phyloP scores from a whole-genome alignment of 2,113 vertebrate species.

The Atherinomorus stipes region DNA sequence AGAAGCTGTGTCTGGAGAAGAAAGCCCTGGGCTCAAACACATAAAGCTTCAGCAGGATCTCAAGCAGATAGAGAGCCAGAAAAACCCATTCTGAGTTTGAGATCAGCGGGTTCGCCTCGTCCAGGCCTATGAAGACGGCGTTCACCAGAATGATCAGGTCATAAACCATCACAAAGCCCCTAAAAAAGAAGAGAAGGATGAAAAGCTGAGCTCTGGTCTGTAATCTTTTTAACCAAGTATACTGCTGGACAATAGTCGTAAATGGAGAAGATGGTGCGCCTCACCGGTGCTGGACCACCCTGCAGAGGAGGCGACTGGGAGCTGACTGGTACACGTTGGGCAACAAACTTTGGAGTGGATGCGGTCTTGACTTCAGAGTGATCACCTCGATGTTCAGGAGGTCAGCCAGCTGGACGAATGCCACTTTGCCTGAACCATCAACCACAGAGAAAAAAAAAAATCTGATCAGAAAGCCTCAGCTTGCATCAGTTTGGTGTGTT shows the following conservation, averaged over 20 bases:
- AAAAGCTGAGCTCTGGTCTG: not conserved
- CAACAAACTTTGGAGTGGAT: conserved; percentile 81
- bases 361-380: conserved; percentile 84
- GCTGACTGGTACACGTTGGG: conserved; percentile 84
- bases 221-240: not conserved
- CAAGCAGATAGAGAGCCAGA: conserved; percentile 88
- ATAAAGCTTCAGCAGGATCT: conserved; percentile 95
- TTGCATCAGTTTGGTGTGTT: no score
- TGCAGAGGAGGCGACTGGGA: conserved; percentile 82
- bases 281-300: conserved; percentile 88
- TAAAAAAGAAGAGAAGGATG: conserved; percentile 7
- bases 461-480: fast-evolving
- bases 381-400: conserved; percentile 94
- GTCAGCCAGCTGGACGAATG: conserved; percentile 91
- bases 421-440: conserved; percentile 85
- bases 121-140: conserved; percentile 92
- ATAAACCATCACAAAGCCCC: conserved; percentile 70
- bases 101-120: conserved; percentile 87
- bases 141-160: conserved; percentile 94
- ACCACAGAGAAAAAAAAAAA: not conserved
- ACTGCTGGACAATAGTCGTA: no score
- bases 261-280: conserved; percentile 9
- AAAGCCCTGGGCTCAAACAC: conserved; percentile 88
- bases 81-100: conserved; percentile 90
- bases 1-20: conserved; percentile 90